phyloP scores from a whole-genome alignment of 2,888 invertebrate species.

The Brenthis daphne region DNA sequence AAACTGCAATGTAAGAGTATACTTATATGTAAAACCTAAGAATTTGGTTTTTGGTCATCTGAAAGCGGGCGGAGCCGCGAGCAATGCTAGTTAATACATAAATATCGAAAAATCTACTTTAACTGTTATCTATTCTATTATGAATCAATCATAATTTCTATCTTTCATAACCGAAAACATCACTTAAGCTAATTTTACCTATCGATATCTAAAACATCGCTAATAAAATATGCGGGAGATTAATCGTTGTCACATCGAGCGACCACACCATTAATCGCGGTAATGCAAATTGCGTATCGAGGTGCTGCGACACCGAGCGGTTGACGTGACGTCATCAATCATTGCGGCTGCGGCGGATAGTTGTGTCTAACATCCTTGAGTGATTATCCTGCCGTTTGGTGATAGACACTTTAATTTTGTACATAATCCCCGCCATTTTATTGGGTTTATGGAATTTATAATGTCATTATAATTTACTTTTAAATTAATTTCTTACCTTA shows the following conservation, averaged over 20 bases:
- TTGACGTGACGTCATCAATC: slow-evolving; percentile 42
- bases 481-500: too few species aligned
- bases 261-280: slow-evolving; percentile 53
- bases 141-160: slow-evolving; percentile 36
- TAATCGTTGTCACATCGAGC: slow-evolving; percentile 36
- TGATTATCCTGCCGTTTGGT: slow-evolving; percentile 25
- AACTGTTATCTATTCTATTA: slow-evolving; percentile 21
- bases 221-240: slow-evolving; percentile 34
- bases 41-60: too few species aligned
- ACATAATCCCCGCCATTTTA: too few species aligned
- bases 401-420: too few species aligned
- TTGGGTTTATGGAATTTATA: too few species aligned
- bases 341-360: slow-evolving; percentile 39
- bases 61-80: too few species aligned
- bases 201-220: slow-evolving; percentile 17
- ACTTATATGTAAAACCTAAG: too few species aligned
- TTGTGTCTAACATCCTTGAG: slow-evolving; percentile 40
- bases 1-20: too few species aligned
- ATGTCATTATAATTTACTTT: too few species aligned
- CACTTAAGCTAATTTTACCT: slow-evolving; percentile 28
- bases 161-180: slow-evolving; percentile 26
- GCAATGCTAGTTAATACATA: too few species aligned
- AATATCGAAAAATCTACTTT: not conserved
- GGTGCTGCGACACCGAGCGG: slow-evolving; percentile 27
- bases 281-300: slow-evolving; percentile 54